These are phyloP conservation scores for Drosophila pectinifera DNA, from an alignment of 1,140 invertebrate genomes.

Conservation along the genomic window DNA sequence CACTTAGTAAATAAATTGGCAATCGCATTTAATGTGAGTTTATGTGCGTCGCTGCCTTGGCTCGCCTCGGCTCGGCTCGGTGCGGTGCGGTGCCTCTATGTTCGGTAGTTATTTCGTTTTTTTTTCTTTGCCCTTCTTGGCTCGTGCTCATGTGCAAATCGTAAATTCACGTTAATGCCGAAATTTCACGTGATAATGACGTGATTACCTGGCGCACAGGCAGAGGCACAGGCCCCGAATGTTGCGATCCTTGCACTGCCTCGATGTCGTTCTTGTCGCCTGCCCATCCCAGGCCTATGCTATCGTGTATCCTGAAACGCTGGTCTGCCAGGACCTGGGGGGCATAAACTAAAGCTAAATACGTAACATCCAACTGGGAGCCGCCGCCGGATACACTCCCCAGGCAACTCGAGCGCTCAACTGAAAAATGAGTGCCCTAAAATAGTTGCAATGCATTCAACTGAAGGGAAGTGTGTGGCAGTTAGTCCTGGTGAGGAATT, in stretches of 20 bases:
- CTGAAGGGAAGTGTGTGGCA: constrained; percentile 25
- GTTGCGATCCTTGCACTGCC: constrained; percentile 62
- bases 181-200: constrained; percentile 84
- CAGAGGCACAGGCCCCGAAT: constrained; percentile 24
- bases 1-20: constrained; percentile 84
- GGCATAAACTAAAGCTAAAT: constrained; percentile 53
- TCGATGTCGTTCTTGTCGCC: constrained; percentile 18
- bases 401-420: constrained; percentile 26
- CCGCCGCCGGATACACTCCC: background rate
- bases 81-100: constrained; percentile 27
- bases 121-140: constrained; percentile 32
- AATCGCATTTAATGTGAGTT: constrained; percentile 84
- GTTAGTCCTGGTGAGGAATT: constrained; percentile 38
- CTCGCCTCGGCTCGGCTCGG: constrained; percentile 18
- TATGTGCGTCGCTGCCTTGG: constrained; percentile 76
- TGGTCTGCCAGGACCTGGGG: constrained; percentile 32
- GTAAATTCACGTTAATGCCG: constrained; percentile 83
- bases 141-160: constrained; percentile 80
- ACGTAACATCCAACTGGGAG: constrained; percentile 22
- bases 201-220: constrained; percentile 76
- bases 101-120: constrained; percentile 28
- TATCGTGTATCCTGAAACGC: background rate
- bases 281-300: constrained; percentile 17
- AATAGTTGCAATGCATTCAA: constrained; percentile 60
- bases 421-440: constrained; percentile 59